phyloP scores from a whole-genome alignment of 1,140 invertebrate species.

The Cephus cinctus region DNA sequence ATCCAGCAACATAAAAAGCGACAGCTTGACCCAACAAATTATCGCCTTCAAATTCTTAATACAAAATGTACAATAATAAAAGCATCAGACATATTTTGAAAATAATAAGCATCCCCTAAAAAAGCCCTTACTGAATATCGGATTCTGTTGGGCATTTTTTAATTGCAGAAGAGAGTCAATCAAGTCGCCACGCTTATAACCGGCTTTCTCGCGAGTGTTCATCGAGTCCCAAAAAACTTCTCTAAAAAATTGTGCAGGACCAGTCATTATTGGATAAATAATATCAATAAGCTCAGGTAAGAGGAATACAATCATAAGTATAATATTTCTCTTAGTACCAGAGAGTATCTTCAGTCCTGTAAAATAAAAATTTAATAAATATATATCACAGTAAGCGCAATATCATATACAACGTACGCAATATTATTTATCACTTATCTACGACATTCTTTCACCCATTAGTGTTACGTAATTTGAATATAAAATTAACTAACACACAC shows the following conservation, averaged over 20 bases:
- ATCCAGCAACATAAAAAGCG: slow-evolving; percentile 55
- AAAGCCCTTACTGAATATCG: slow-evolving; percentile 26
- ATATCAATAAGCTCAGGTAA: slow-evolving; percentile 26
- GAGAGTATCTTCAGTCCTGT: slow-evolving; percentile 29
- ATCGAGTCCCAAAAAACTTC: slow-evolving; percentile 34
- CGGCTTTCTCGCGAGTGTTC: slow-evolving; percentile 26
- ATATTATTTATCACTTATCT: slow-evolving; percentile 33
- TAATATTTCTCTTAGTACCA: slow-evolving; percentile 25
- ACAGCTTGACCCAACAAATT: slow-evolving; percentile 39
- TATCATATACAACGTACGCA: slow-evolving; percentile 6
- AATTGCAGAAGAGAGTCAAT: slow-evolving; percentile 34
- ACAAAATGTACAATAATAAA: neutral
- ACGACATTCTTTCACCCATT: slow-evolving; percentile 51
- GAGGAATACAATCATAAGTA: slow-evolving; percentile 33
- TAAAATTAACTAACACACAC: neutral
- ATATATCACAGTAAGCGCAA: neutral
- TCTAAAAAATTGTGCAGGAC: slow-evolving; percentile 31
- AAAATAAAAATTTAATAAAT: slow-evolving; percentile 15
- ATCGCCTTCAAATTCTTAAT: slow-evolving; percentile 35
- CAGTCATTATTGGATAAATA: slow-evolving; percentile 22
- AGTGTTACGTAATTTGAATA: neutral
- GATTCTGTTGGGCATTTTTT: slow-evolving; percentile 36
- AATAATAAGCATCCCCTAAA: neutral
- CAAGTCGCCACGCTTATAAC: slow-evolving; percentile 32
- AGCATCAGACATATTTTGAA: neutral